Evolutionary conservation across 1,140 invertebrate species (phyloP), one percentile per base, ranked within the genome.

Genomic region (Cotesia chilonis): DNA sequence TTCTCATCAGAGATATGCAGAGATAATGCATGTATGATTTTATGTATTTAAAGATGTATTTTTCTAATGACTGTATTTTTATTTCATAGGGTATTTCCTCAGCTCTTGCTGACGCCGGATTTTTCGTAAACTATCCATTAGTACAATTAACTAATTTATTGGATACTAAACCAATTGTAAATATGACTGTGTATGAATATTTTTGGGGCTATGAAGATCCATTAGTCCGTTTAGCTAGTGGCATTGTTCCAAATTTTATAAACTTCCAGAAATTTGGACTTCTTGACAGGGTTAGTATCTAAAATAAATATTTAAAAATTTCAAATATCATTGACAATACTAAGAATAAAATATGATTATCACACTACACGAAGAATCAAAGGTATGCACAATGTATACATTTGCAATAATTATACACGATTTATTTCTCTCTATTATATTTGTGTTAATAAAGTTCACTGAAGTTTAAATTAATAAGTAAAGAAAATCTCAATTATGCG

Each of bases 151-250:
- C 91, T 2, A 88, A 87, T 57, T 85, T 88, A 4, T 75, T 93
- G 1, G 88, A 91, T 17, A 88, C 92, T 10, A 87, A 92, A 79
- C 88, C 94, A 0, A 92, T 97, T 78, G 85, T 92, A 36, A 89
- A 90, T 1, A 78, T 94, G 41, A 90, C 90, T 0, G 90, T 94
- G 0, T 83, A 93, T 17, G 92, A 97, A 3, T 91, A 95, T 71
- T 83, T 96, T 3, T 97, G 94, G 93, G 96, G 96, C 0, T 96
- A 96, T 78, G 89, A 94, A 3, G 95, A 97, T 82, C 85, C 88
- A 2, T 76, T 96, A 0, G 89, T 96, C 7, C 85, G 87, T 7
- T 79, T 95, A 17, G 92, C 92, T 0, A 90, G 91, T 71, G 88
- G 84, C 3, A 80, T 94, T 47, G 79, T 95, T 35, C 94, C 94